These are phyloP conservation scores for Synanthedon andrenaeformis DNA, from an alignment of 2,888 invertebrate genomes.

Conservation along the genomic window DNA sequence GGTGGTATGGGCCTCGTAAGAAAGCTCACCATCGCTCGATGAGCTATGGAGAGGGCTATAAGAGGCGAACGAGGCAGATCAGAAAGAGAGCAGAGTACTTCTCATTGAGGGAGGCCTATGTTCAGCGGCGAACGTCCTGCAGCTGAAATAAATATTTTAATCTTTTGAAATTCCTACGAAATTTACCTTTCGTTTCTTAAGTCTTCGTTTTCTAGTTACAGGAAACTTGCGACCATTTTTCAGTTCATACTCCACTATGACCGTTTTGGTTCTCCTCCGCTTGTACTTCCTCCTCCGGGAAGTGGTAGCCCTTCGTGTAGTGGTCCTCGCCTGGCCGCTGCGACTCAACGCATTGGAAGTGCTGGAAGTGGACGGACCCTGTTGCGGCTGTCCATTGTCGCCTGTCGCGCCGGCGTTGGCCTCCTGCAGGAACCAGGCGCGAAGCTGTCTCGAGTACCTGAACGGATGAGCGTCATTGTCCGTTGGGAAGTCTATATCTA, in stretches of 20 bases:
- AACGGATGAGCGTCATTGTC: conserved; percentile 28
- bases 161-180: no score
- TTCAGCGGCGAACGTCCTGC: no score
- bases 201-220: conserved; percentile 58
- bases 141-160: no score
- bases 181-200: conserved; percentile 41
- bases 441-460: neutral
- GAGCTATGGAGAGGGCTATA: no score
- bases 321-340: conserved; percentile 1
- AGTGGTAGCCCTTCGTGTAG: conserved; percentile 9
- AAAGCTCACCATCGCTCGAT: no score
- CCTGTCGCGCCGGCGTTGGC: no score
- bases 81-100: no score
- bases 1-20: no score
- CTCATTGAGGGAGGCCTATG: no score
- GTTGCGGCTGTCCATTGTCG: conserved; percentile 1
- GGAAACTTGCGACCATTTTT: conserved; percentile 74
- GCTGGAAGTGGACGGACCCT: conserved; percentile 10
- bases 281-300: conserved; percentile 28
- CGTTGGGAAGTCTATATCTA: conserved; percentile 21
- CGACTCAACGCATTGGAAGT: conserved; percentile 3
- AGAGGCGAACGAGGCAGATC: no score
- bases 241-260: conserved; percentile 76
- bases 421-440: neutral
- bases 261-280: conserved; percentile 66